Evolutionary conservation across 1,140 invertebrate genomes (phyloP), one percentile per base, ranked within the genome.

Genomic region (Pollicipes pollicipes): DNA sequence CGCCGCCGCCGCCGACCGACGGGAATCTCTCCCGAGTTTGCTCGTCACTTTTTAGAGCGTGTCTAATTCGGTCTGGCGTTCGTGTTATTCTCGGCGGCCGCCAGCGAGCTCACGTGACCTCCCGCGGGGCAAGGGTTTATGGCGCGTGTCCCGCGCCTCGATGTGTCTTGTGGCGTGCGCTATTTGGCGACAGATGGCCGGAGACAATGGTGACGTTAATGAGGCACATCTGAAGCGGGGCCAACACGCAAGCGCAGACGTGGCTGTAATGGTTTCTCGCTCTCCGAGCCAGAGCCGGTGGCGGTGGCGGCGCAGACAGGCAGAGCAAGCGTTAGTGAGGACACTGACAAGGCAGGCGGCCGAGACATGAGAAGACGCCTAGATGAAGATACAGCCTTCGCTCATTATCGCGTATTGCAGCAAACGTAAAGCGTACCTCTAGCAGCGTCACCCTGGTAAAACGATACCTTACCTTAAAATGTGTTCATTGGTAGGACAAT

Each of bases 11-110:
- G 32, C 16, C 32, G 32, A 35, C 32, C 32, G 32, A 4, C 32
- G 32, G 4, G 4, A 35, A 16, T 35, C 32, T 64, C 63, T 30
- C 72, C 30, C 69, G 28, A 37, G 16, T 69, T 29, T 30, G 28
- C 37, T 35, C 69, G 64, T 69, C 58, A 32, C 29, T 30, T 66
- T 67, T 24, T 58, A 27, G 27, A 28, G 37, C 68, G 67, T 37
- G 64, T 71, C 69, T 71, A 29, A n/a, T 26, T 71, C 31, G 28
- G 32, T n/a, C 63, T 68, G 58, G 35, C 30, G 30, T n/a, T 70
- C 24, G n/a, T 37, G 45, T 58, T 58, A 58, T 58, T 58, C 45
- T 21, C 13, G 45, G 21, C 45, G 45, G 45, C 45, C 2, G 10
- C 45, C 2, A 2, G 3, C 13, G 13, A 3, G 45, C 35, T 58